phyloP scores from a whole-genome alignment of 1,140 invertebrate genomes.

The Cotesia glomerata region DNA sequence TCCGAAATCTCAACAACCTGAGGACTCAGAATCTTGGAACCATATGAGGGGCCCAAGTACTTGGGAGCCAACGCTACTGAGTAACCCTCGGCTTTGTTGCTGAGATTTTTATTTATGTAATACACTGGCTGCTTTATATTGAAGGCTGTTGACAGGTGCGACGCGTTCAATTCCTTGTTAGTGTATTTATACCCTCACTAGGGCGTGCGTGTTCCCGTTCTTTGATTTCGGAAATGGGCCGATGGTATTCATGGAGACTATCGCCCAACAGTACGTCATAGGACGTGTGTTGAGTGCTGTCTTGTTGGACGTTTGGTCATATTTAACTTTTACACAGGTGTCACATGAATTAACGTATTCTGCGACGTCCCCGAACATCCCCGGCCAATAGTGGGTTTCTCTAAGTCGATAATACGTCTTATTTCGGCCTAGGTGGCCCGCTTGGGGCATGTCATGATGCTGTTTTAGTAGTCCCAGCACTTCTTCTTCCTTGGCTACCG shows the following conservation, averaged over 20 bases:
- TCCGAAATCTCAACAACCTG: no score
- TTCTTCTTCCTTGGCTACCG: not conserved
- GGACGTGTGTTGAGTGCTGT: slow-evolving; percentile 6
- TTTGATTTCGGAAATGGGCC: slow-evolving; percentile 18
- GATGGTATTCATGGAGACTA: slow-evolving; percentile 25
- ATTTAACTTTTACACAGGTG: slow-evolving; percentile 20
- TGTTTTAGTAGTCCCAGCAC: not conserved
- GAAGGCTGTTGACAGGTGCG: slow-evolving; percentile 8
- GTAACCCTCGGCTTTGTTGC: no score
- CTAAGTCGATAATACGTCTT: slow-evolving; percentile 29
- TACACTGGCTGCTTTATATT: slow-evolving; percentile 8
- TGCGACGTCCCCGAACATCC: slow-evolving; percentile 32
- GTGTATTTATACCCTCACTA: slow-evolving; percentile 13
- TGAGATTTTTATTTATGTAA: no score
- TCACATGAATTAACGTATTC: slow-evolving; percentile 23
- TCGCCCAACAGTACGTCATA: not conserved
- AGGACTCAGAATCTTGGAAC: no score
- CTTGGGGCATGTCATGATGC: not conserved
- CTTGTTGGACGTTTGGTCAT: slow-evolving; percentile 17
- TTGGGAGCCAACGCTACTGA: no score
- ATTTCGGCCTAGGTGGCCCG: slow-evolving; percentile 30
- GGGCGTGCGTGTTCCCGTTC: slow-evolving; percentile 21
- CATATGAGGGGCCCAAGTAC: no score
- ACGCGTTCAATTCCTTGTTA: slow-evolving; percentile 12
- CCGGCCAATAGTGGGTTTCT: slow-evolving; percentile 37